Conservation (phyloP, 2,113 vertebrate genomes). For the Rattus norvegicus region GRCr8 NC_086022.1:139175501-139176000, state of each 20-base stretch:
- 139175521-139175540: neutral
- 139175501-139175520: neutral
- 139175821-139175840: neutral
- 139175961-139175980: too few species aligned
- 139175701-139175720: conserved; percentile 73
- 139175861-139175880: too few species aligned
- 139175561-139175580: neutral
- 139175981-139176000: too few species aligned
- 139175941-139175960: too few species aligned
- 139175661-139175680: conserved; percentile 60
- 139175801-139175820: neutral
- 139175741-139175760: conserved; percentile 64
- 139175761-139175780: conserved; percentile 12
- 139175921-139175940: too few species aligned
- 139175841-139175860: neutral
- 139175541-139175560: neutral
- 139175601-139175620: neutral
- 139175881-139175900: too few species aligned
- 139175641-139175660: neutral
- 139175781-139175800: neutral
- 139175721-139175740: conserved; percentile 78
- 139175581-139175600: too few species aligned
- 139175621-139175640: neutral
- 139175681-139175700: conserved; percentile 66
- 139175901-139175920: too few species aligned